Evolutionary conservation across 2,113 vertebrate species (phyloP).

Genomic region (Ictidomys tridecemlineatus): DNA sequence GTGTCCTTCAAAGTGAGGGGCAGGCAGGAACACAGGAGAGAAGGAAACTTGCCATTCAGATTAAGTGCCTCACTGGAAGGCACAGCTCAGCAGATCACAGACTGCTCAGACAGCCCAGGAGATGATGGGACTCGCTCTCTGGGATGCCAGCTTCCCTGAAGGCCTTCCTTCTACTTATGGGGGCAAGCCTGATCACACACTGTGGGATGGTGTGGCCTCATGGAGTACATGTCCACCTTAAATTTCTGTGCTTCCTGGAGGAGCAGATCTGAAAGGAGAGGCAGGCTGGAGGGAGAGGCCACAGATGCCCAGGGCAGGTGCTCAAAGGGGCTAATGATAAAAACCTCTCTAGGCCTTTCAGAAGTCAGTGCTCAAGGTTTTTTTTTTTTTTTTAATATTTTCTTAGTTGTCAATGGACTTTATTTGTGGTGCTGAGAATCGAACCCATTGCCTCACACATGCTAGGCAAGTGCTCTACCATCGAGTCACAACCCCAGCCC

Average conservation of each 20-base stretch:
- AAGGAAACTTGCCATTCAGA: not conserved
- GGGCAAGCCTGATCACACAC: not conserved
- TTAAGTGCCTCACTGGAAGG: not conserved
- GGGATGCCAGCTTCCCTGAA: not conserved
- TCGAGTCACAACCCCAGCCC: no score
- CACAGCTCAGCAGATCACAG: not conserved
- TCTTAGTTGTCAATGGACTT: no score
- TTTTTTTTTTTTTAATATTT: no score
- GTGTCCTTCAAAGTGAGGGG: not conserved
- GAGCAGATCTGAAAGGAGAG: not conserved
- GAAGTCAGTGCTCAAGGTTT: not conserved
- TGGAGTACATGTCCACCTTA: not conserved
- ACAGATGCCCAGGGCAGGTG: not conserved
- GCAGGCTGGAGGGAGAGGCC: not conserved
- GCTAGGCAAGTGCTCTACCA: no score
- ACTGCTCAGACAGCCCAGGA: not conserved
- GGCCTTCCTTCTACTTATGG: not conserved
- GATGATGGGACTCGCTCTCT: not conserved
- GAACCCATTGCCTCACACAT: no score
- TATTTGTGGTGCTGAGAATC: no score
- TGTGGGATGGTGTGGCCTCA: not conserved
- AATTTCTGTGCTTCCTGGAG: not conserved
- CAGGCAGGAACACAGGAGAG: not conserved
- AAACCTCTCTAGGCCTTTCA: not conserved
- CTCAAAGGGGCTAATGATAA: no score